These are phyloP conservation scores for Drosophila sproati DNA, from an alignment of 1,140 invertebrate genomes.

Conservation along the genomic window DNA sequence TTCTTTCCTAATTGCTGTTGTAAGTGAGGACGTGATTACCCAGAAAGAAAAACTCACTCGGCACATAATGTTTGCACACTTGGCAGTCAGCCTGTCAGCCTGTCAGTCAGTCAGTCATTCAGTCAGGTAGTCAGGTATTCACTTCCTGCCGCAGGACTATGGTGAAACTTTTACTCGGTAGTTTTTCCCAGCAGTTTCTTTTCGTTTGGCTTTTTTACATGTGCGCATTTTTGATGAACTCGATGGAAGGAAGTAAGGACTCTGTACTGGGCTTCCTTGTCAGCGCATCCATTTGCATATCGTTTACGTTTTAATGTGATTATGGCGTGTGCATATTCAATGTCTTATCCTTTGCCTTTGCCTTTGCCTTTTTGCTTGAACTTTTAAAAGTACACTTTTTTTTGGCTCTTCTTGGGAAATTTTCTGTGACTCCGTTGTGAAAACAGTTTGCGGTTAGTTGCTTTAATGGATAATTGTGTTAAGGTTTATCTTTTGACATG, in stretches of 20 bases:
- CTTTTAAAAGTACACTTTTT: conserved; percentile 65
- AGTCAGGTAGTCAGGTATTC: conserved; percentile 5
- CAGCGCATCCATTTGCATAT: conserved; percentile 82
- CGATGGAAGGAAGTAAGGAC: conserved; percentile 25
- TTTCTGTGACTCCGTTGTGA: conserved; percentile 17
- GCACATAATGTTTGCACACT: conserved; percentile 41
- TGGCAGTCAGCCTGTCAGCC: background rate
- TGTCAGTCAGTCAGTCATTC: background rate
- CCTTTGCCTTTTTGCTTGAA: conserved; percentile 28
- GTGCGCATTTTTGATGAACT: conserved; percentile 78
- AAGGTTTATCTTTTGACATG: conserved; percentile 10
- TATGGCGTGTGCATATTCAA: conserved; percentile 81
- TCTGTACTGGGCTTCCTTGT: conserved; percentile 58
- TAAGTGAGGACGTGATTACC: conserved; percentile 75
- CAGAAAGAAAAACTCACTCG: conserved; percentile 38
- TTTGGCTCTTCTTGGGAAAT: conserved; percentile 27
- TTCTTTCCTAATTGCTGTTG: conserved; percentile 58
- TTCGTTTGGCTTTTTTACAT: conserved; percentile 23
- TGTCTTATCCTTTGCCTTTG: conserved; percentile 51
- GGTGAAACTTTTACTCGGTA: conserved; percentile 43
- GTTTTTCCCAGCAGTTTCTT: conserved; percentile 50
- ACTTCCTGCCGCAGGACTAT: conserved; percentile 69
- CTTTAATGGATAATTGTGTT: conserved; percentile 42
- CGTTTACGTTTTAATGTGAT: conserved; percentile 83
- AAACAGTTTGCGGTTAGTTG: conserved; percentile 49